phyloP scores from a whole-genome alignment of 2,797 vertebrate species.

The Eptatretus atami region DNA sequence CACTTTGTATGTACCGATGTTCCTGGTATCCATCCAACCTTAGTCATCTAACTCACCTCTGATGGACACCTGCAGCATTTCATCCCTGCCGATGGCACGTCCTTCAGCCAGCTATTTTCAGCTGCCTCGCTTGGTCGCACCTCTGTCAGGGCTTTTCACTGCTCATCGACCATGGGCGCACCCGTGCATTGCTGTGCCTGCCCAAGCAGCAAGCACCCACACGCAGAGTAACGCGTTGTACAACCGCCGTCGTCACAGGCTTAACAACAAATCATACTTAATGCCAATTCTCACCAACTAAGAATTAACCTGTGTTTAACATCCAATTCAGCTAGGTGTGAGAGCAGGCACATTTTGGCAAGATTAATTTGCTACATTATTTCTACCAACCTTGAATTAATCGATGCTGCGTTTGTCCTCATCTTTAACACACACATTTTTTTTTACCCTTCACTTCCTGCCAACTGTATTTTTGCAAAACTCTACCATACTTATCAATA shows the following conservation, averaged over 20 bases:
- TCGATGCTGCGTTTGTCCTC: no score
- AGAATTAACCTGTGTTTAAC: neutral
- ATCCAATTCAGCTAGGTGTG: neutral
- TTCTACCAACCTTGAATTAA: no score
- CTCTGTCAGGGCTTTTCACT: slow-evolving; percentile 17
- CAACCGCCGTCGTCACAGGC: slow-evolving; percentile 39
- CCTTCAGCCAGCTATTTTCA: slow-evolving; percentile 62
- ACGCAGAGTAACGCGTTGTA: slow-evolving; percentile 44
- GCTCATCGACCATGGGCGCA: slow-evolving; percentile 65
- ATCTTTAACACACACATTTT: no score
- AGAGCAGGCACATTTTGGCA: slow-evolving; percentile 7
- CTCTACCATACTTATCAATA: no score
- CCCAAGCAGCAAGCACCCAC: slow-evolving; percentile 40
- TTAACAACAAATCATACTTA: slow-evolving; percentile 14
- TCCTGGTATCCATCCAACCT: no score
- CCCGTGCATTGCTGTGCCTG: slow-evolving; percentile 54
- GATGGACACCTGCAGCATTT: slow-evolving; percentile 65
- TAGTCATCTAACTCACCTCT: slow-evolving; percentile 26
- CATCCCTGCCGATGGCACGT: slow-evolving; percentile 45
- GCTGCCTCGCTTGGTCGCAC: slow-evolving; percentile 34
- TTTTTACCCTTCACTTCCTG: no score
- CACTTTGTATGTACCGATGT: no score
- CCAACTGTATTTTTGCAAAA: no score
- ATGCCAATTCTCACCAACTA: neutral
- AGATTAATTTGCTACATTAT: slow-evolving; percentile 2